Evolutionary conservation across 1,140 invertebrate genomes (phyloP).

Genomic region (Drosophila eugracilis): DNA sequence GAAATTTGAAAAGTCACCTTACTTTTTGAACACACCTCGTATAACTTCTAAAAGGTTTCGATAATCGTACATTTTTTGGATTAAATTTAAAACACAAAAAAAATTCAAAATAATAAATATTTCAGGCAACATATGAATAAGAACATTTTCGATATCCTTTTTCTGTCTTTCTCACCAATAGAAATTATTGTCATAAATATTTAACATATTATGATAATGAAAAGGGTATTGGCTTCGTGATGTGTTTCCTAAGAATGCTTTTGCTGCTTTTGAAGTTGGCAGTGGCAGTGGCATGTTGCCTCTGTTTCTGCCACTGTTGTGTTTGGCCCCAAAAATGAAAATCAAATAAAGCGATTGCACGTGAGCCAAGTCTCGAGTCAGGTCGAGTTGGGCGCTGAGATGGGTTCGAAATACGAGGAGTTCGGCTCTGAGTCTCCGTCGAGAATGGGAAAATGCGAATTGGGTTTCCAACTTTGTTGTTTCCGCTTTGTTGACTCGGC

Average conservation of each 20-base stretch:
- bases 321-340: constrained; percentile 76
- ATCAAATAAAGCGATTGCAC: constrained; percentile 79
- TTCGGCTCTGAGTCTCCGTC: constrained; percentile 8
- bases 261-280: constrained; percentile 8
- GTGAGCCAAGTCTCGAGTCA: constrained; percentile 56
- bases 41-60: too few relatives aligned
- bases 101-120: too few relatives aligned
- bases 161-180: background rate
- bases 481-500: constrained; percentile 49
- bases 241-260: background rate
- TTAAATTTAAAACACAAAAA: too few relatives aligned
- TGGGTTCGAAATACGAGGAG: constrained; percentile 3
- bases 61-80: too few relatives aligned
- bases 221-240: constrained; percentile 4
- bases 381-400: constrained; percentile 23
- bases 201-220: background rate
- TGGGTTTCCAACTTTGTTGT: constrained; percentile 52
- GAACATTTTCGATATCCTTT: too few relatives aligned
- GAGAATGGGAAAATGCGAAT: constrained; percentile 35
- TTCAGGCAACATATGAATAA: too few relatives aligned
- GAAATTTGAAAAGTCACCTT: too few relatives aligned
- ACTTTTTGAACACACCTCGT: too few relatives aligned
- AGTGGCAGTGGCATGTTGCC: constrained; percentile 38
- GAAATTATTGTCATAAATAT: background rate
- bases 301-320: constrained; percentile 29